Percentiles rank a stretch among this genome's conserved stretches.
phyloP scores from a whole-genome alignment of 2,797 vertebrate species.

The Jordanella pulchra region DNA sequence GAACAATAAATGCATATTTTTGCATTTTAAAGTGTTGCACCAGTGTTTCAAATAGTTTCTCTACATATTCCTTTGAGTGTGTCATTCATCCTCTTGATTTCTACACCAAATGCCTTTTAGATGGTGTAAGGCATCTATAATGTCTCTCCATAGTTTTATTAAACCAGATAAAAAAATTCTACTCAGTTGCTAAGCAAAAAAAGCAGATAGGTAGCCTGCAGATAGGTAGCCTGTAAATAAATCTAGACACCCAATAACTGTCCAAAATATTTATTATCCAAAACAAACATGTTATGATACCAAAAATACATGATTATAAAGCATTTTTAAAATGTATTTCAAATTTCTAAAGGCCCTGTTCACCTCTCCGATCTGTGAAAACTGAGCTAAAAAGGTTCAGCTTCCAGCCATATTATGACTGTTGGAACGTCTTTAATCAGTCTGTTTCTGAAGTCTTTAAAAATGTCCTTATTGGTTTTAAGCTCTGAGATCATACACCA shows the following conservation, averaged over 20 bases:
- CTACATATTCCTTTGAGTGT: not conserved
- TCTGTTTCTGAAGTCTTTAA: not conserved
- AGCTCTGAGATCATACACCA: not conserved
- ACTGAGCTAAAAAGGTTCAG: not conserved
- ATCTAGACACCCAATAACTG: too few relatives aligned
- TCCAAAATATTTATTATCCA: too few relatives aligned
- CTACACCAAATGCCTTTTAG: not conserved
- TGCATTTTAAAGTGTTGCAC: too few relatives aligned
- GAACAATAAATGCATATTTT: not conserved
- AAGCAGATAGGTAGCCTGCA: too few relatives aligned
- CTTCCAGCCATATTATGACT: not conserved
- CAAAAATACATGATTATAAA: too few relatives aligned
- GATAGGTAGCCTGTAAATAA: too few relatives aligned
- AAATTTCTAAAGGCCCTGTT: too few relatives aligned
- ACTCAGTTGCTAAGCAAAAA: too few relatives aligned
- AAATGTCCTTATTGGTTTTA: not conserved
- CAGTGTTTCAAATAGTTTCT: not conserved
- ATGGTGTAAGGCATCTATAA: too few relatives aligned
- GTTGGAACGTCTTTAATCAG: not conserved
- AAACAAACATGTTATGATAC: too few relatives aligned
- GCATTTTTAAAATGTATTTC: too few relatives aligned
- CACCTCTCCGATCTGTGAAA: too few relatives aligned
- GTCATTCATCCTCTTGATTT: not conserved
- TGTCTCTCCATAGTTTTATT: not conserved
- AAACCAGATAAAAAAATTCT: not conserved